Conservation (phyloP, 2,888 invertebrate species). For the Caenorhabditis sulstoni region DNA sequence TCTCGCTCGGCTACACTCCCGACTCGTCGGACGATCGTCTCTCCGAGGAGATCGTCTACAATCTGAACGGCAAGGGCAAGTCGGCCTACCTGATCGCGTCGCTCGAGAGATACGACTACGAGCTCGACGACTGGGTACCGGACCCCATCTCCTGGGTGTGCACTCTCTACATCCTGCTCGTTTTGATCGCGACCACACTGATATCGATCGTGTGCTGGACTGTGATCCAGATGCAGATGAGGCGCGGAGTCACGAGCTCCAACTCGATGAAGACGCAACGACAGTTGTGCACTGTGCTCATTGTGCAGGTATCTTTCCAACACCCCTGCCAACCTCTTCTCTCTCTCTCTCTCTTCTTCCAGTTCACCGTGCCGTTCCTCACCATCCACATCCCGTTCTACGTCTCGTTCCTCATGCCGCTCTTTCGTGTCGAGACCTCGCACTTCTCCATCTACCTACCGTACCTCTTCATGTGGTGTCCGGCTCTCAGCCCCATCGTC, state of each 20-base stretch:
- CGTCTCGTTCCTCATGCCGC: slow-evolving; percentile 50
- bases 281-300: slow-evolving; percentile 31
- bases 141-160: slow-evolving; percentile 36
- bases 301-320: slow-evolving; percentile 32
- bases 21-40: slow-evolving; percentile 31
- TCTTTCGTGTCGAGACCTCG: slow-evolving; percentile 34
- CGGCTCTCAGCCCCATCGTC: slow-evolving; percentile 45
- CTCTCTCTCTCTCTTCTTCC: slow-evolving; percentile 11
- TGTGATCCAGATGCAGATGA: slow-evolving; percentile 10
- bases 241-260: slow-evolving; percentile 17
- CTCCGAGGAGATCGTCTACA: slow-evolving; percentile 35
- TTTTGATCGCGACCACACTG: slow-evolving; percentile 30
- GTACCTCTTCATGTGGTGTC: slow-evolving; percentile 59
- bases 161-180: slow-evolving; percentile 31
- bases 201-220: slow-evolving; percentile 37
- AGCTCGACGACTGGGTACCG: slow-evolving; percentile 1
- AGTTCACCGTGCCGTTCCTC: slow-evolving; percentile 54
- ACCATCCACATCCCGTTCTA: slow-evolving; percentile 60
- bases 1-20: slow-evolving; percentile 35
- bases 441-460: slow-evolving; percentile 48
- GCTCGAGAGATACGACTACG: slow-evolving; percentile 33
- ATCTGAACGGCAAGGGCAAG: slow-evolving; percentile 47
- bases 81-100: slow-evolving; percentile 51
- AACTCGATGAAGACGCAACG: slow-evolving; percentile 32
- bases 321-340: too few relatives aligned